Percentiles rank a stretch among this genome's conserved stretches.
Evolutionary conservation across 2,113 vertebrate genomes (phyloP).

Genomic region (Montifringilla adamsi): DNA sequence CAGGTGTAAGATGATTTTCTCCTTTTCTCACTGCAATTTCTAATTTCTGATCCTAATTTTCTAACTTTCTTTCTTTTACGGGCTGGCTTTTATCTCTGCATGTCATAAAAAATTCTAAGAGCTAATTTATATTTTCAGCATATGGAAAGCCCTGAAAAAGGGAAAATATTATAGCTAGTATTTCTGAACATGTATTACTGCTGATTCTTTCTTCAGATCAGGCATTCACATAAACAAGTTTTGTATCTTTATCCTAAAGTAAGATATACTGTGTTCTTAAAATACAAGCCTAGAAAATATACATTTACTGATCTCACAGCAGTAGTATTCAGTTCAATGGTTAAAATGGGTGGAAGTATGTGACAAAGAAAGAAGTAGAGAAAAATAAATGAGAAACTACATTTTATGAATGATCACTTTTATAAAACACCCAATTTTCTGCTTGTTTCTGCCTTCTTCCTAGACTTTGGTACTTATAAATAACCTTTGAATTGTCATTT

Average conservation of each 20-base stretch:
- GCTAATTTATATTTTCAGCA: not conserved
- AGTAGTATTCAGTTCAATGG: not conserved
- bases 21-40: not conserved
- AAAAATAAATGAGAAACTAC: not conserved
- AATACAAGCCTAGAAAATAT: not conserved
- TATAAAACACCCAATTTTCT: not conserved
- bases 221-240: not conserved
- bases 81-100: not conserved
- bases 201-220: not conserved
- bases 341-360: not conserved
- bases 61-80: not conserved
- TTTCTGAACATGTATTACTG: not conserved
- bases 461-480: not conserved
- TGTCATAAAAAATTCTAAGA: not conserved
- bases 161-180: not conserved
- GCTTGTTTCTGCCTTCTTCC: not conserved
- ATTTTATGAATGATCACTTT: not conserved
- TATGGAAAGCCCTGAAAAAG: not conserved
- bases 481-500: not conserved
- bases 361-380: not conserved
- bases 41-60: not conserved
- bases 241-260: not conserved
- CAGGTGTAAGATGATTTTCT: not conserved
- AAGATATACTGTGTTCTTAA: not conserved
- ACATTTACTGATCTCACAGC: not conserved